Evolutionary conservation across 2,888 invertebrate genomes (phyloP).

Genomic region (Aspidiotus destructor): DNA sequence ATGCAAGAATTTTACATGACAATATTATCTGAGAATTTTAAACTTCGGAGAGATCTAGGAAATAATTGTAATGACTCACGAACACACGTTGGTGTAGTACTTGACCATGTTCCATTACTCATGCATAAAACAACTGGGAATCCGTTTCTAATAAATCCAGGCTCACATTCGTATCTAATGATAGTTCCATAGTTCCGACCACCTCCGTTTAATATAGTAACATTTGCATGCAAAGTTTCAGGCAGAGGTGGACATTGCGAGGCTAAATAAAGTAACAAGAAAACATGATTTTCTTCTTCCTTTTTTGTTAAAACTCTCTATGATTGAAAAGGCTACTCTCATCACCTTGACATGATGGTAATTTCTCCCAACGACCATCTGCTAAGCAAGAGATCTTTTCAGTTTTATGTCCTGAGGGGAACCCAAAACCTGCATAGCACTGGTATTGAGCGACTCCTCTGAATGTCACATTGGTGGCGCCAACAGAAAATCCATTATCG

Average conservation of each 20-base stretch:
- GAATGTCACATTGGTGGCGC: constrained; percentile 90
- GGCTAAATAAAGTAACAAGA: constrained; percentile 46
- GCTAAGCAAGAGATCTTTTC: constrained; percentile 82
- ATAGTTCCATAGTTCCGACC: constrained; percentile 90
- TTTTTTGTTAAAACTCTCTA: not conserved
- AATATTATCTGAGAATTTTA: constrained; percentile 10
- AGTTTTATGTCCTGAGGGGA: constrained; percentile 74
- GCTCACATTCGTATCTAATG: constrained; percentile 81
- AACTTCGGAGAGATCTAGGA: too few species aligned
- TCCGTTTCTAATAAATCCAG: constrained; percentile 78
- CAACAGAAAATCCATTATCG: constrained; percentile 92
- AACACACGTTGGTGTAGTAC: constrained; percentile 76
- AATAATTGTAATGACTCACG: constrained; percentile 45
- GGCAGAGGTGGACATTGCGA: constrained; percentile 81
- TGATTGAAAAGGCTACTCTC: not conserved
- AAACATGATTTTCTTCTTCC: not conserved
- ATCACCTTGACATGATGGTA: constrained; percentile 76
- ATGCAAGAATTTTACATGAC: not conserved
- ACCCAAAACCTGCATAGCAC: constrained; percentile 92
- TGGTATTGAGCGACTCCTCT: constrained; percentile 88
- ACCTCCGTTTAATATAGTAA: constrained; percentile 76
- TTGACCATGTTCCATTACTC: constrained; percentile 94
- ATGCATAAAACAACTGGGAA: constrained; percentile 85
- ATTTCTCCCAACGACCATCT: constrained; percentile 85
- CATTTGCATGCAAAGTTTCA: constrained; percentile 78